Base-by-base conservation (phyloP, 1,140 invertebrate species). In the Drosophila subobscura region DNA sequence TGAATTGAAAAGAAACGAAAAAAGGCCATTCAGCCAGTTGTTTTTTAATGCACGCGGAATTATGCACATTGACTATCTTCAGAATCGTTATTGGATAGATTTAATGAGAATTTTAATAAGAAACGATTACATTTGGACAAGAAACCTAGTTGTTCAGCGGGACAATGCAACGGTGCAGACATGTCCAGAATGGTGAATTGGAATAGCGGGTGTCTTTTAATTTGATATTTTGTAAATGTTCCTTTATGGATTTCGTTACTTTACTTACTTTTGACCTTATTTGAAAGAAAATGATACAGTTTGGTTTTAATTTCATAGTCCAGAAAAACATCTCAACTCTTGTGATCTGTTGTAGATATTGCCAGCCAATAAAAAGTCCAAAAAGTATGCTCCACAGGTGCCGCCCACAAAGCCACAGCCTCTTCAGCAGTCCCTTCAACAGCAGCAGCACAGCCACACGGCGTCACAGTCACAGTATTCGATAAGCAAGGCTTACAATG, bases 291-390 rank as follows among this genome's bases (percentile, higher is more conserved):
- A 4, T 6, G 14, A 20, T 60, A 12, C 8, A 41, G 33, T 40
- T 25, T 29, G n/a, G 5, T 23, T 27, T 10, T 53, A 66, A 47
- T 46, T 46, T 14, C 45, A 72, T 27, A 42, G 23, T 22, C 22
- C 37, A 60, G 65, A 20, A 79, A 20, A 79, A 55, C 46, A 61
- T 58, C 22, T 53, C 55, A 52, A 56, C 23, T 67, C 57, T 79
- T 81, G 60, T 63, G 45, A 78, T 84, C 52, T 73, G 73, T 86
- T 88, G 70, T 88, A 85, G 80, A 88, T 88, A 68, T 80, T 85
- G 46, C 50, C 78, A 57, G 46, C 80, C 54, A 81, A 81, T 79
- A 85, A 85, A 88, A 88, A 88, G 51, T 59, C 58, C 22, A 76
- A 81, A 70, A 79, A 84, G 59, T 84, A 81, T 68, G 59, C 53